Percentiles rank a stretch among this genome's conserved stretches.
phyloP scores from a whole-genome alignment of 2,888 invertebrate genomes.

The Drosophila putrida region DNA sequence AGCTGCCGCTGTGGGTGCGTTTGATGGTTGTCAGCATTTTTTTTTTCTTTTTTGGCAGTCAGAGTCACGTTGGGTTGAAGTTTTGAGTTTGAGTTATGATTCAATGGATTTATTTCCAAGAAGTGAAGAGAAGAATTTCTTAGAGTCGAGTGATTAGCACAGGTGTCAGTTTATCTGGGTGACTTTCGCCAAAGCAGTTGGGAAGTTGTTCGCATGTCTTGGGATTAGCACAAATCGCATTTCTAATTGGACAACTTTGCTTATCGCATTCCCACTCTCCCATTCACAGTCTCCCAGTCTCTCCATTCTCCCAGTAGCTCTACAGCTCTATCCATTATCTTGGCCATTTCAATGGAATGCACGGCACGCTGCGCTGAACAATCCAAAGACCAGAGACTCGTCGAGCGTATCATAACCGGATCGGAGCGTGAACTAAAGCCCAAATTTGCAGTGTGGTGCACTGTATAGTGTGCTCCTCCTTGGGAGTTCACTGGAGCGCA shows the following conservation, averaged over 20 bases:
- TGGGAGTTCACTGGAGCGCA: constrained; percentile 64
- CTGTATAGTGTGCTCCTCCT: constrained; percentile 22
- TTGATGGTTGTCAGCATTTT: constrained; percentile 46
- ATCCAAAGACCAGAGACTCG: constrained; percentile 38
- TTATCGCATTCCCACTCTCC: constrained; percentile 50
- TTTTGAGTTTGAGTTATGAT: constrained; percentile 47
- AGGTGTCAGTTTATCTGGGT: constrained; percentile 30
- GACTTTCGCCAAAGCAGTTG: constrained; percentile 50
- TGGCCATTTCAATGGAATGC: constrained; percentile 73
- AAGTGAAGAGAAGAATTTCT: constrained; percentile 19
- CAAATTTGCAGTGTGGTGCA: constrained; percentile 38
- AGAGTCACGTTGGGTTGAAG: constrained; percentile 61
- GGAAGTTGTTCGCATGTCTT: constrained; percentile 58
- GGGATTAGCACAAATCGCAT: constrained; percentile 68
- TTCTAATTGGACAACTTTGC: constrained; percentile 75
- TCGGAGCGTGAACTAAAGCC: constrained; percentile 77
- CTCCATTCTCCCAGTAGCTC: constrained; percentile 13
- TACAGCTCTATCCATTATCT: constrained; percentile 69
- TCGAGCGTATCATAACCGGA: constrained; percentile 79
- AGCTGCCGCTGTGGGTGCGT: constrained; percentile 60
- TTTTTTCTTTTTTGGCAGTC: constrained; percentile 69
- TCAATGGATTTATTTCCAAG: constrained; percentile 19
- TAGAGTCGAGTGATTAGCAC: constrained; percentile 2
- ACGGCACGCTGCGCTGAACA: constrained; percentile 78
- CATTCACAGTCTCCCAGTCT: constrained; percentile 24